Conservation (phyloP, 2,888 invertebrate species). For the Napeogenes inachia region DNA sequence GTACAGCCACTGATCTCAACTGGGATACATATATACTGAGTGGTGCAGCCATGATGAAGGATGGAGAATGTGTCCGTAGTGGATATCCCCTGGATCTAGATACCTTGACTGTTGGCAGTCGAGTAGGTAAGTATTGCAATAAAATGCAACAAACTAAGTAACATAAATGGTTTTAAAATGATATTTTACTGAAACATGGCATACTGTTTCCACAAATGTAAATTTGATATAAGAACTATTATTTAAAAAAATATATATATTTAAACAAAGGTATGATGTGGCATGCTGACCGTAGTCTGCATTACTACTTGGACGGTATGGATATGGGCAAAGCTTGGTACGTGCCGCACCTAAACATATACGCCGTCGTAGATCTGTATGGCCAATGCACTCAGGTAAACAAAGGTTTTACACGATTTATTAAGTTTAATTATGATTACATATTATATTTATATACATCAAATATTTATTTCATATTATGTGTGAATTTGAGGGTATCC, state of each 20-base stretch:
- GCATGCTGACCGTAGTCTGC: constrained; percentile 88
- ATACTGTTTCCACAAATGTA: too few species aligned
- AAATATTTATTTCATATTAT: too few species aligned
- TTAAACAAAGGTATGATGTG: constrained; percentile 85
- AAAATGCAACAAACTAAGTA: too few species aligned
- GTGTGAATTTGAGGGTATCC: too few species aligned
- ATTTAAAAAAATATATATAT: neutral
- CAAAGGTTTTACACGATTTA: neutral
- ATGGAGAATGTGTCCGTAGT: constrained; percentile 89
- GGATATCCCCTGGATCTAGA: constrained; percentile 93
- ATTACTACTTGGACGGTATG: constrained; percentile 91
- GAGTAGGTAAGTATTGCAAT: constrained; percentile 79
- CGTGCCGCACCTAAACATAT: constrained; percentile 87
- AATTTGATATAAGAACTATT: too few species aligned
- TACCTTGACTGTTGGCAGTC: constrained; percentile 84
- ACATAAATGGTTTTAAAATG: too few species aligned
- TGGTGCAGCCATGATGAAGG: constrained; percentile 94
- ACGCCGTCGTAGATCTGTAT: constrained; percentile 96
- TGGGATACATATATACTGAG: constrained; percentile 96
- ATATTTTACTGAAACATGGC: too few species aligned
- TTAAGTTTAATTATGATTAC: too few species aligned
- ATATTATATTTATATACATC: too few species aligned
- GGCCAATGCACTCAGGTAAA: constrained; percentile 95
- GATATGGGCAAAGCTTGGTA: constrained; percentile 92
- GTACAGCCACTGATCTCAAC: constrained; percentile 93